A percentile compares a stretch with the other conserved stretches of the same genome.
Evolutionary conservation across 1,140 invertebrate genomes (phyloP).

Genomic region (Ips nitidus): DNA sequence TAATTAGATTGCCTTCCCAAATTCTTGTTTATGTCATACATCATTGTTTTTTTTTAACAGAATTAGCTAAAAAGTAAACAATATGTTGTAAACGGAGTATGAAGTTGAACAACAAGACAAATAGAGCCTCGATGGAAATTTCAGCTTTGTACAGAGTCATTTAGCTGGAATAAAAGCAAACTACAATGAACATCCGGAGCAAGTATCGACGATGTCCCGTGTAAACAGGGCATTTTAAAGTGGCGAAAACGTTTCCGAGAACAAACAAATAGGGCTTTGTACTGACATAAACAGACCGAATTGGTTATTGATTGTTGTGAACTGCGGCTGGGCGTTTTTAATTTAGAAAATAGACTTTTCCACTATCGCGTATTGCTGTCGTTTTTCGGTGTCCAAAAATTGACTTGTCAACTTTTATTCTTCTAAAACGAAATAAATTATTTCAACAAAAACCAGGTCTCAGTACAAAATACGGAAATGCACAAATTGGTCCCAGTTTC

Average conservation of each 20-base stretch:
- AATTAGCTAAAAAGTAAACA: too few relatives aligned
- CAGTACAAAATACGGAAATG: too few relatives aligned
- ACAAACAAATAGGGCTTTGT: conserved; percentile 15
- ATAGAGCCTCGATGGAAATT: conserved; percentile 6
- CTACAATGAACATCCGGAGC: conserved; percentile 19
- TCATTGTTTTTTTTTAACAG: too few relatives aligned
- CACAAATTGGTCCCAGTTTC: too few relatives aligned
- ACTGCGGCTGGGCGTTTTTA: conserved; percentile 1
- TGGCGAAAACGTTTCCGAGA: conserved; percentile 17
- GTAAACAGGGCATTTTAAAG: conserved; percentile 17
- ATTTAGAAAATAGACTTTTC: neutral
- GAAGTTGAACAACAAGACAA: conserved; percentile 5
- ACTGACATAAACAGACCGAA: conserved; percentile 9
- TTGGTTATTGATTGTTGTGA: conserved; percentile 15
- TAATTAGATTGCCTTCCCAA: conserved; percentile 6
- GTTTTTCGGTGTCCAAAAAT: too few relatives aligned
- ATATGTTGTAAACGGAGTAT: neutral
- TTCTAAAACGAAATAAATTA: too few relatives aligned
- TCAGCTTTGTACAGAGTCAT: conserved; percentile 17
- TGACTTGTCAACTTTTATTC: too few relatives aligned
- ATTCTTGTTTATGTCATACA: neutral
- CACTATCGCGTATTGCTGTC: too few relatives aligned
- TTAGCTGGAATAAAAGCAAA: conserved; percentile 19
- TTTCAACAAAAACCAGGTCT: too few relatives aligned
- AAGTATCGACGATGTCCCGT: conserved; percentile 16